Conservation (phyloP, 2,888 invertebrate genomes). For the Melanotus villosus region DNA sequence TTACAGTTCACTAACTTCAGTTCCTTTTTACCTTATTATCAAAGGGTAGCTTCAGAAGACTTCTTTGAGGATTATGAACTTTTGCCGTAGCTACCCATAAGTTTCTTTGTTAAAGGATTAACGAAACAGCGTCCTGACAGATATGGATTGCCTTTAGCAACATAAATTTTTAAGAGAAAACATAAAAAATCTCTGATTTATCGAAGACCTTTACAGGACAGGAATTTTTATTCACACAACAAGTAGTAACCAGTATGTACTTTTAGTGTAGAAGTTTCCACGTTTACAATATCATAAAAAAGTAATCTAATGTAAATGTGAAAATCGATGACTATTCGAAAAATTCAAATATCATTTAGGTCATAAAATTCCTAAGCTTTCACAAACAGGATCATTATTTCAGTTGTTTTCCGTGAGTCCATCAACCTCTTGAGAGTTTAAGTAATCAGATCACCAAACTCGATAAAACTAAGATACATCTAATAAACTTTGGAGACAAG, state of each 20-base stretch:
- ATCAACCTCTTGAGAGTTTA: conserved; percentile 16
- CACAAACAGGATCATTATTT: conserved; percentile 23
- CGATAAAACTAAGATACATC: conserved; percentile 23
- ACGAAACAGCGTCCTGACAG: conserved; percentile 22
- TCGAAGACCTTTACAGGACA: neutral
- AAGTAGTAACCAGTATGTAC: too few relatives aligned
- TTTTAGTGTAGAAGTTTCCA: neutral
- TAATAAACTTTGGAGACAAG: neutral
- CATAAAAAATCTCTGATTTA: neutral
- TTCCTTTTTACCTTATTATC: conserved; percentile 16
- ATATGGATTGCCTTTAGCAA: conserved; percentile 2
- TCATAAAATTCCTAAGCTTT: neutral
- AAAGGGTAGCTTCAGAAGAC: neutral
- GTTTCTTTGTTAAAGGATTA: conserved; percentile 17
- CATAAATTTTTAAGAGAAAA: conserved; percentile 11
- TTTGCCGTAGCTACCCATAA: conserved; percentile 1
- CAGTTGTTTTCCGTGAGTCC: conserved; percentile 15
- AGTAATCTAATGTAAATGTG: neutral
- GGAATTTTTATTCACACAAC: neutral
- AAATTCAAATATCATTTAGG: neutral
- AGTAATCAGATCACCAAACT: conserved; percentile 14
- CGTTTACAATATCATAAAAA: too few relatives aligned
- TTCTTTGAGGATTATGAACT: conserved; percentile 18
- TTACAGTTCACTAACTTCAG: neutral
- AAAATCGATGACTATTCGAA: neutral